Percentiles rank a stretch among this genome's conserved stretches.
Conservation (phyloP, 92 coral and sea anemone species). For the Phymanthus crucifer region DNA sequence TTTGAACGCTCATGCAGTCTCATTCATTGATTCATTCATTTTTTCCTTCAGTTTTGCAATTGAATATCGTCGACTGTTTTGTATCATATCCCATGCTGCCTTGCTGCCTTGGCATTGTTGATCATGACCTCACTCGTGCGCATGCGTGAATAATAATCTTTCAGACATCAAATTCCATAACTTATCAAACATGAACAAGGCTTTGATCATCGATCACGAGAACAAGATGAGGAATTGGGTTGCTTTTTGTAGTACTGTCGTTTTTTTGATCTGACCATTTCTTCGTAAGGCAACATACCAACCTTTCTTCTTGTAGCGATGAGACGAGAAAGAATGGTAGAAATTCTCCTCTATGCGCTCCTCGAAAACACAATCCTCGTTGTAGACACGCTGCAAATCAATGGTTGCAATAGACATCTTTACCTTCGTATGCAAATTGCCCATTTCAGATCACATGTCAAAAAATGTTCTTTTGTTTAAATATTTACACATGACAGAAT, state of each 20-base stretch:
- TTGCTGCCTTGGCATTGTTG: not conserved
- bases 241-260: conserved; percentile 39
- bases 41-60: too few species aligned
- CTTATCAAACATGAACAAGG: not conserved
- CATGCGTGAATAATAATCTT: not conserved
- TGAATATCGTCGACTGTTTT: too few species aligned
- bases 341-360: conserved; percentile 40
- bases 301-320: conserved; percentile 26
- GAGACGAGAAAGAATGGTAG: conserved; percentile 38
- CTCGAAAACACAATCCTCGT: conserved; percentile 21
- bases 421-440: too few species aligned
- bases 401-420: not conserved
- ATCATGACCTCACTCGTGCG: not conserved
- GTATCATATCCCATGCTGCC: conserved; percentile 12
- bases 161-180: not conserved
- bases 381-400: conserved; percentile 10
- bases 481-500: too few species aligned
- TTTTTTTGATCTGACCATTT: conserved; percentile 39
- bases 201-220: conserved; percentile 4
- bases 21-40: too few species aligned
- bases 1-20: too few species aligned
- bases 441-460: too few species aligned
- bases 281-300: conserved; percentile 40
- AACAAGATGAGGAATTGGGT: conserved; percentile 33
- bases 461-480: too few species aligned